Percentiles rank a stretch among this genome's conserved stretches.
These are phyloP conservation scores for Archips crataeganus DNA, from an alignment of 2,888 invertebrate species.

Conservation along the genomic window DNA sequence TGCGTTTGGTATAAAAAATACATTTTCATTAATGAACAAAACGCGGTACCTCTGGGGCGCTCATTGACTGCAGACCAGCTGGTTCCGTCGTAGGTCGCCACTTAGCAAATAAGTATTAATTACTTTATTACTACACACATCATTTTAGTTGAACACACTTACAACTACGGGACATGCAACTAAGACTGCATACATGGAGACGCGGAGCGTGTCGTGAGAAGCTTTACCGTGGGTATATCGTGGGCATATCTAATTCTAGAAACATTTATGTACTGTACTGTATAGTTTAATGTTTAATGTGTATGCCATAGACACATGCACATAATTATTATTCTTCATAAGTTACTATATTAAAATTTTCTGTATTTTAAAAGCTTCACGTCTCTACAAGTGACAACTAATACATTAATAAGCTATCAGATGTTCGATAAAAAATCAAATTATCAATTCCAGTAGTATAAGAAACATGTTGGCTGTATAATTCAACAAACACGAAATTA, in stretches of 20 bases:
- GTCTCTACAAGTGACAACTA: constrained; percentile 17
- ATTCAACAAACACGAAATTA: not conserved
- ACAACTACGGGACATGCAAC: constrained; percentile 75
- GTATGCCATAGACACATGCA: not conserved
- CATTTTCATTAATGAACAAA: constrained; percentile 8
- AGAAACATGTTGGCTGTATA: not conserved
- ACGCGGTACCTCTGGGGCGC: constrained; percentile 4
- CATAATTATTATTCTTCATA: not conserved
- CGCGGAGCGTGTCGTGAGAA: constrained; percentile 2
- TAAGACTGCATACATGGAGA: constrained; percentile 48
- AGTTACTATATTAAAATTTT: not conserved
- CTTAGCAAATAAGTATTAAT: constrained; percentile 59
- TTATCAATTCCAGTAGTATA: not conserved
- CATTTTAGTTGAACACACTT: constrained; percentile 70
- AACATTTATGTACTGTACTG: not conserved
- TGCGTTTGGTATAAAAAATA: constrained; percentile 21
- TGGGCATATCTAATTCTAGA: not conserved
- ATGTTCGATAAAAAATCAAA: constrained; percentile 26
- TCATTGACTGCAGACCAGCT: constrained; percentile 14
- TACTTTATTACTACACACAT: constrained; percentile 66
- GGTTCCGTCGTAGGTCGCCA: constrained; percentile 63
- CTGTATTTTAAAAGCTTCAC: not conserved
- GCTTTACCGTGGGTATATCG: not conserved
- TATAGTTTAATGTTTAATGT: not conserved
- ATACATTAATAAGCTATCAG: constrained; percentile 12